Evolutionary conservation across 2,888 invertebrate species (phyloP).

Genomic region (Falcaria lacertinaria): DNA sequence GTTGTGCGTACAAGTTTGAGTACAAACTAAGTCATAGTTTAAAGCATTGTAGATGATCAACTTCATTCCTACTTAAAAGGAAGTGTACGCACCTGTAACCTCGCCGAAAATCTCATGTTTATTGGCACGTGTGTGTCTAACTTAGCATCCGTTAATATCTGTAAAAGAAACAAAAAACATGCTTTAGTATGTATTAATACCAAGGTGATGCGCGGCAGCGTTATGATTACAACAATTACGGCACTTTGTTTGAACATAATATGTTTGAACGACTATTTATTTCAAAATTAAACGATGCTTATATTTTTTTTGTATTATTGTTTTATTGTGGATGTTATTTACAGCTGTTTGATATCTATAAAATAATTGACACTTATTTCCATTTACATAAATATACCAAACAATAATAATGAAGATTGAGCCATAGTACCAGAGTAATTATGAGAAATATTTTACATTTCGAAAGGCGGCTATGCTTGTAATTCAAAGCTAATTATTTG

Average conservation of each 20-base stretch:
- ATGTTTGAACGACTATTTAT: slow-evolving; percentile 3
- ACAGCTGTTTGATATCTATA: no score
- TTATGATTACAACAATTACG: no score
- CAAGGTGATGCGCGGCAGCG: slow-evolving; percentile 11
- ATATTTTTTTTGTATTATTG: no score
- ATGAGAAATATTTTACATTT: slow-evolving; percentile 22
- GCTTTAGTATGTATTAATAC: slow-evolving; percentile 20
- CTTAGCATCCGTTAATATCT: slow-evolving; percentile 43
- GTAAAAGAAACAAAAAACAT: slow-evolving; percentile 40
- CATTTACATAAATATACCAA: slow-evolving; percentile 23
- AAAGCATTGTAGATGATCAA: neutral
- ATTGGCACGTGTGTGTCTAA: slow-evolving; percentile 32
- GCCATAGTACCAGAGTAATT: slow-evolving; percentile 23
- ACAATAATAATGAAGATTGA: slow-evolving; percentile 21
- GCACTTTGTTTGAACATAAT: no score
- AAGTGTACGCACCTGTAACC: slow-evolving; percentile 52
- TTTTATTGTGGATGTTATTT: no score
- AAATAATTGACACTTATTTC: slow-evolving; percentile 9
- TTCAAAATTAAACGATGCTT: no score
- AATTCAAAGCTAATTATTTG: slow-evolving; percentile 1
- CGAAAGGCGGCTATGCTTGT: slow-evolving; percentile 11
- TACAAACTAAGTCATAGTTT: slow-evolving; percentile 3
- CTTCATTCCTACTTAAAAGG: slow-evolving; percentile 3
- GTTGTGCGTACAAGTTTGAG: no score
- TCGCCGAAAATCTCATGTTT: slow-evolving; percentile 51